phyloP scores from a whole-genome alignment of 2,888 invertebrate genomes.

The Nycteola revayana region DNA sequence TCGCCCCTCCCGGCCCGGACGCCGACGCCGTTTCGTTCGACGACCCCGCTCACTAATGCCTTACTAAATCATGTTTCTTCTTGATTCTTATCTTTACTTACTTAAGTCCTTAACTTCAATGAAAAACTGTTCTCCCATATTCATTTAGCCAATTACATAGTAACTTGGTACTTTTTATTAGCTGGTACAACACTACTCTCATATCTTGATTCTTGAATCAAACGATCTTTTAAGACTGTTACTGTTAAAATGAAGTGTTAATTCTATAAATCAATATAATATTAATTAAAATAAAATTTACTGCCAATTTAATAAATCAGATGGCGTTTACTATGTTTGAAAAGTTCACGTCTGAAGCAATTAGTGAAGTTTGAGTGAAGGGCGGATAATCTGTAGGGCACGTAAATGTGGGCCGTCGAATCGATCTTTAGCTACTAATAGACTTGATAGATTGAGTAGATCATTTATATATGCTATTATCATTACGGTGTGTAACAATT shows the following conservation, averaged over 20 bases:
- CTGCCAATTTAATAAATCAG: slow-evolving; percentile 10
- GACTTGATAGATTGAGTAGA: slow-evolving; percentile 24
- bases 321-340: slow-evolving; percentile 12
- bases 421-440: slow-evolving; percentile 28
- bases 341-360: slow-evolving; percentile 21
- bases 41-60: slow-evolving; percentile 71
- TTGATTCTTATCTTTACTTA: slow-evolving; percentile 31
- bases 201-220: no score
- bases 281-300: neutral
- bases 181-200: no score
- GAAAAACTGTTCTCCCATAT: no score
- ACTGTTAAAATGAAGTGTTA: no score
- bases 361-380: slow-evolving; percentile 29
- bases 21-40: slow-evolving; percentile 70
- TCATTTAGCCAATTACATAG: no score
- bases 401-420: slow-evolving; percentile 30
- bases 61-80: slow-evolving; percentile 54
- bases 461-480: no score
- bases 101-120: slow-evolving; percentile 5
- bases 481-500: no score
- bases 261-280: no score
- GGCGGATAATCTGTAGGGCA: slow-evolving; percentile 32
- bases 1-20: slow-evolving; percentile 77
- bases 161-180: no score
- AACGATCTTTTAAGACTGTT: no score